These are phyloP conservation scores for Phrynocephalus forsythii DNA, from an alignment of 2,797 vertebrate genomes.

Conservation along the genomic window DNA sequence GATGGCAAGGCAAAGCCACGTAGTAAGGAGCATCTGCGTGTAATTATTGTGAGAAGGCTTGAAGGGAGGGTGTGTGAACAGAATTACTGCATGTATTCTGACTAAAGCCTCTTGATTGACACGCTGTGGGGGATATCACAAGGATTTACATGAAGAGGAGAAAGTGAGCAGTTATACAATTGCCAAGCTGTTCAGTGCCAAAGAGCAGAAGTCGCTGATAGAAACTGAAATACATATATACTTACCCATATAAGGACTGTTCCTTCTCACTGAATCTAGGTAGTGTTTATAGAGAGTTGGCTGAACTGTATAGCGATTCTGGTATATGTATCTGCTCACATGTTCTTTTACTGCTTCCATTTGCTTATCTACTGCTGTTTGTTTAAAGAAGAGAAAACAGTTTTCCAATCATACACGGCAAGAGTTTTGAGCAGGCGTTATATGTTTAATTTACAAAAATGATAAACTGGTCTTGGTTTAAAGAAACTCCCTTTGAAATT, in stretches of 20 bases:
- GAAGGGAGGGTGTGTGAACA: slow-evolving; percentile 2
- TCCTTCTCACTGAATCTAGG: background rate
- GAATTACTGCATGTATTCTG: slow-evolving; percentile 17
- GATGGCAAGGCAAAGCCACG: background rate
- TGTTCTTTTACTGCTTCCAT: background rate
- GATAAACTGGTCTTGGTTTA: background rate
- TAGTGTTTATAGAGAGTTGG: background rate
- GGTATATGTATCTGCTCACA: background rate
- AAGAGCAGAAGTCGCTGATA: background rate
- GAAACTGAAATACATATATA: background rate
- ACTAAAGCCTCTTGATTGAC: slow-evolving; percentile 21
- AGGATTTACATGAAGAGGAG: background rate
- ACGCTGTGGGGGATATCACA: background rate
- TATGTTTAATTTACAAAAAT: background rate
- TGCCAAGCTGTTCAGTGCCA: background rate
- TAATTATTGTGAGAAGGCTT: slow-evolving; percentile 12
- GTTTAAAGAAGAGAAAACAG: background rate
- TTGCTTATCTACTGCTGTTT: background rate
- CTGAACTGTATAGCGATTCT: background rate
- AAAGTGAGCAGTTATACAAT: background rate
- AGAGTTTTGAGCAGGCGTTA: background rate
- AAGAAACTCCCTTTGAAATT: slow-evolving; percentile 7
- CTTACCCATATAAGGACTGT: background rate
- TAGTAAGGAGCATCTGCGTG: slow-evolving; percentile 2
- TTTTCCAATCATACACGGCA: background rate